Evolutionary conservation across 1,140 invertebrate genomes (phyloP), one percentile per base, ranked within the genome.

Genomic region (Copidosoma floridanum): DNA sequence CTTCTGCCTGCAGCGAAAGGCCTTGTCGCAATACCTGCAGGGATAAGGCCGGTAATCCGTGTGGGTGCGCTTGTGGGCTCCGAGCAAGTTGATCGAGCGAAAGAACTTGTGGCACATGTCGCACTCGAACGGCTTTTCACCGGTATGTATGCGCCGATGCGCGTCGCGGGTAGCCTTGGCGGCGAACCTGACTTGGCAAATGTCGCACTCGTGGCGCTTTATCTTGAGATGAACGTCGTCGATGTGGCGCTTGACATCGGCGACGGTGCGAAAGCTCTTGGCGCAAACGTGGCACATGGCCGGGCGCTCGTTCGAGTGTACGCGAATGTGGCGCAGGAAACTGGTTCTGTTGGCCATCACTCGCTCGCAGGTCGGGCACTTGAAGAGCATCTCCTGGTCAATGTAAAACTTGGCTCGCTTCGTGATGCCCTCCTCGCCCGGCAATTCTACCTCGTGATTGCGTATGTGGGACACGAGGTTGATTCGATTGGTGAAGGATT

Each of bases 81-180:
- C 83, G 8, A 82, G 67, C 2, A 81, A 76, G 2, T 81, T 80
- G 26, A 77, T 72, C 1, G 79, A 79, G 1, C 77, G 72, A 71
- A 85, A 86, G 26, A 65, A 70, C 65, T 83, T 84, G 3, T 69
- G 83, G 57, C 86, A 88, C 47, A 82, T 71, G 47, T 85, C 81
- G 61, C 86, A 88, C 7, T 82, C 77, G 61, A 83, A 87, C 0
- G 85, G 85, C 27, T 86, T 82, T 63, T 84, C 81, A 18, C 85
- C 82, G 0, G 85, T 86, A 55, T 88, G 86, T 20, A 84, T 85
- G 68, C 86, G 83, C 68, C 84, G 79, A 67, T 89, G 87, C 64
- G 87, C 84, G 0, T 86, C 83, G 51, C 83, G 70, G 3, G 84
- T 82, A 0, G 80, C 81, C 66, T 87, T 86, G 18, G 71, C 76